Evolutionary conservation across 2,888 invertebrate species (phyloP).

Genomic region (Drosophila basisetae): DNA sequence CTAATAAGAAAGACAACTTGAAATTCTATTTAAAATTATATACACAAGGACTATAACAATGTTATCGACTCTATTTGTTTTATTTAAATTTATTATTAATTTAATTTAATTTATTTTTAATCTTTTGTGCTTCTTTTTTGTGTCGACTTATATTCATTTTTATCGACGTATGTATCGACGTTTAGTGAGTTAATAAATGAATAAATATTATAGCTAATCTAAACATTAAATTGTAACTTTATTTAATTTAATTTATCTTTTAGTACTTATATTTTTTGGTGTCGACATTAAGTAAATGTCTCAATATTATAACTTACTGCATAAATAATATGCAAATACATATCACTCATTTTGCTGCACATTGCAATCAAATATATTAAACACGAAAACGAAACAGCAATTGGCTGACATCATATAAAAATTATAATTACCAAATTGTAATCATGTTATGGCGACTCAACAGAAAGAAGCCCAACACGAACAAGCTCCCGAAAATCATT

Average conservation of each 20-base stretch:
- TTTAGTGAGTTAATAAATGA: background rate
- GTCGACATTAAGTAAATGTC: background rate
- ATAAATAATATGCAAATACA: background rate
- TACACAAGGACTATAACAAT: background rate
- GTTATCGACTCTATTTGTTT: background rate
- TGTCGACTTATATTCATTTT: too few species aligned
- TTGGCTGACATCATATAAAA: conserved; percentile 23
- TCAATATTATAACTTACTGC: background rate
- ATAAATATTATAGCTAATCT: background rate
- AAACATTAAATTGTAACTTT: background rate
- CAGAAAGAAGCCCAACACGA: conserved; percentile 5
- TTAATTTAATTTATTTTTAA: background rate
- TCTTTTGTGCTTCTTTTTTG: background rate
- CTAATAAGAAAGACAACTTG: background rate
- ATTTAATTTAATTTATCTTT: background rate
- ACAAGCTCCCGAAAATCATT: conserved; percentile 20
- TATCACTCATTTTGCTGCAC: conserved; percentile 1
- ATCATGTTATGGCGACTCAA: conserved; percentile 22
- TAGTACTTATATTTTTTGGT: background rate
- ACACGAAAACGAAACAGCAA: conserved; percentile 22
- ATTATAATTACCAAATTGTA: conserved; percentile 41
- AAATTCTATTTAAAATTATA: background rate
- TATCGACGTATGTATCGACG: background rate
- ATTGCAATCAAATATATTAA: conserved; percentile 18
- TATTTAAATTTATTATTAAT: background rate